phyloP scores from a whole-genome alignment of 2,888 invertebrate genomes.

The Melanostoma mellinum region DNA sequence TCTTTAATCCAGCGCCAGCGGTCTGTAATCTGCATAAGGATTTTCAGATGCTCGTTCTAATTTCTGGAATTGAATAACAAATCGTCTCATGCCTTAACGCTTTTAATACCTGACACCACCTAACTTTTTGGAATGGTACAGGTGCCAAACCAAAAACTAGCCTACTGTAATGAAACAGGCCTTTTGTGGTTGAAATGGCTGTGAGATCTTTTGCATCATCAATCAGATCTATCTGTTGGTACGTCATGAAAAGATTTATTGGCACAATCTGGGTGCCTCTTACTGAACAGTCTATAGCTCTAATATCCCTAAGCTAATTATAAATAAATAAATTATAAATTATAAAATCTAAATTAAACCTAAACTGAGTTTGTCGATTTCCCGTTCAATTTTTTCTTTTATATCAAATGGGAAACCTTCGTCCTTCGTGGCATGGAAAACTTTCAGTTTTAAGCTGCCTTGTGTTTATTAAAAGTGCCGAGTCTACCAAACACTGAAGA shows the following conservation, averaged over 20 bases:
- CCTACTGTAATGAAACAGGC: slow-evolving; percentile 14
- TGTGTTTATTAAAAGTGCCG: not conserved
- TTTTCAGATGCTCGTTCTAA: not conserved
- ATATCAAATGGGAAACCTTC: no score
- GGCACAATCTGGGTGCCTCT: no score
- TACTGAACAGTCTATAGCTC: no score
- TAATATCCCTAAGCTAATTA: no score
- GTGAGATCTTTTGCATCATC: slow-evolving; percentile 74
- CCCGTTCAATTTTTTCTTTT: no score
- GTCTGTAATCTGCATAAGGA: no score
- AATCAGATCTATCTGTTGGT: slow-evolving; percentile 76
- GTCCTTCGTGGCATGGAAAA: no score
- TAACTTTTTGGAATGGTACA: slow-evolving; percentile 76
- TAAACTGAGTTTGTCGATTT: no score
- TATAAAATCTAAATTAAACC: no score
- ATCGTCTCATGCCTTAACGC: slow-evolving; percentile 68
- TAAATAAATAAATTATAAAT: no score
- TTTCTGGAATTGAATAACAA: slow-evolving; percentile 73
- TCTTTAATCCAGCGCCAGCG: no score
- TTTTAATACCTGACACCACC: slow-evolving; percentile 70
- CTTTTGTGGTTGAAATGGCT: slow-evolving; percentile 74
- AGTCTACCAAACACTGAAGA: not conserved
- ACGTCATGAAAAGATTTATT: slow-evolving; percentile 73
- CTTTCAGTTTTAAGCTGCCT: no score
- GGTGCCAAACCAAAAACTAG: slow-evolving; percentile 77